Percentiles rank a stretch among this genome's conserved stretches.
phyloP scores from a whole-genome alignment of 2,888 invertebrate species.

The Unio pictorum region DNA sequence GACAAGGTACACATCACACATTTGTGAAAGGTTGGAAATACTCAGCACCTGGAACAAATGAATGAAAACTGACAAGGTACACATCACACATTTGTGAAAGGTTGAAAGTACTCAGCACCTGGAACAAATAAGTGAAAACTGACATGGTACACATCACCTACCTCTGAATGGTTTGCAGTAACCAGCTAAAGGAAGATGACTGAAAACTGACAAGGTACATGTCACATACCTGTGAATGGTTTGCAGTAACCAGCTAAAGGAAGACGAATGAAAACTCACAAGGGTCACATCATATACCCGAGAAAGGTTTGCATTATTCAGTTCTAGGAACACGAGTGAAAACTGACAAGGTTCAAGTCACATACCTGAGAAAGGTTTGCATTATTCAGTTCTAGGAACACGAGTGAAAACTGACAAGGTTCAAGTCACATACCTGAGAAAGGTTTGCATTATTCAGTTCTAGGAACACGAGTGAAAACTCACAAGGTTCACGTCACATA shows the following conservation, averaged over 20 bases:
- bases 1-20: no score
- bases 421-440: no score
- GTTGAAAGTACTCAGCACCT: neutral
- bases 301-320: slow-evolving; percentile 62
- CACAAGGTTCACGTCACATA: neutral
- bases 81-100: neutral
- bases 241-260: no score
- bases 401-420: neutral
- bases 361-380: no score
- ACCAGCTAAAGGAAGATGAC: no score
- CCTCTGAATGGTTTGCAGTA: no score
- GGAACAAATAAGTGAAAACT: neutral
- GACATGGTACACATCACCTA: neutral
- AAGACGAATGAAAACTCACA: neutral
- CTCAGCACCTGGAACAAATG: neutral
- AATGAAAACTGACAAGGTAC: neutral
- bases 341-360: no score
- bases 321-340: slow-evolving; percentile 82
- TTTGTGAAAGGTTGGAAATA: neutral
- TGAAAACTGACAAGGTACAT: no score
- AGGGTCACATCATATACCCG: slow-evolving; percentile 35
- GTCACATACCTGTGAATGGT: no score
- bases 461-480: neutral
- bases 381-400: no score
- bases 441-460: no score